Base-by-base conservation (phyloP, 2,888 invertebrate genomes). In the Tubiluchus corallicola region DNA sequence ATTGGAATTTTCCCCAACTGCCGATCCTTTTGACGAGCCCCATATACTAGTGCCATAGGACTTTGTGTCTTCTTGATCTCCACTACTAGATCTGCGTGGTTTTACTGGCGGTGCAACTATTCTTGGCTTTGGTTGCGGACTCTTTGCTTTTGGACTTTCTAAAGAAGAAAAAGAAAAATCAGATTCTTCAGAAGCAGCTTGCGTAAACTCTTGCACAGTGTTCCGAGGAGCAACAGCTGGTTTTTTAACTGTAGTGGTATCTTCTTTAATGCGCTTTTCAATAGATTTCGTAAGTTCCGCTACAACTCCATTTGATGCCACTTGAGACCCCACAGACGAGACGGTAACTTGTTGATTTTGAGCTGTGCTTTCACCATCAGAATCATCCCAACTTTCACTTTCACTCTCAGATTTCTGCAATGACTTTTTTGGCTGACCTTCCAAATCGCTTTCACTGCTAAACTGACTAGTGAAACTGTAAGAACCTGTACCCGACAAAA, bases 91-190 rank as follows among this genome's bases (percentile, higher is more conserved):
- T 9, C 29, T 9, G 9, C 29, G 29, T n/a, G 29, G 29, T 29
- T 29, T 29, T n/a, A 29, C 29, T n/a, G 29, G 29, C 29, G 29
- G 29, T n/a, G 29, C 29, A 9, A 29, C 29, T 9, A 9, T 29
- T n/a, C 29, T 29, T n/a, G 29, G 29, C n/a, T 29, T 29, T n/a
- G 29, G 29, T n/a, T n/a, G 29, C 29, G 29, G 29, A 29, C n/a
- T 29, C n/a, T n/a, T n/a, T n/a, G 9, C 29, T n/a, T n/a, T 9
- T n/a, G 29, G 29, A n/a, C n/a, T n/a, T n/a, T 29, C 29, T n/a
- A n/a, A 9, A n/a, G 29, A 29, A n/a, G 29, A 29, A n/a, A 29
- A n/a, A 9, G 29, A 29, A n/a, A 29, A 29, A n/a, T 29, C 29
- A 9, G 29, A 9, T 9, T 29, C 29, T 9, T 9, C 9, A n/a